Percentiles rank a stretch among this genome's conserved stretches.
These are phyloP conservation scores for Heliopora coerulea DNA, from an alignment of 92 coral and sea anemone genomes.

Conservation along the genomic window DNA sequence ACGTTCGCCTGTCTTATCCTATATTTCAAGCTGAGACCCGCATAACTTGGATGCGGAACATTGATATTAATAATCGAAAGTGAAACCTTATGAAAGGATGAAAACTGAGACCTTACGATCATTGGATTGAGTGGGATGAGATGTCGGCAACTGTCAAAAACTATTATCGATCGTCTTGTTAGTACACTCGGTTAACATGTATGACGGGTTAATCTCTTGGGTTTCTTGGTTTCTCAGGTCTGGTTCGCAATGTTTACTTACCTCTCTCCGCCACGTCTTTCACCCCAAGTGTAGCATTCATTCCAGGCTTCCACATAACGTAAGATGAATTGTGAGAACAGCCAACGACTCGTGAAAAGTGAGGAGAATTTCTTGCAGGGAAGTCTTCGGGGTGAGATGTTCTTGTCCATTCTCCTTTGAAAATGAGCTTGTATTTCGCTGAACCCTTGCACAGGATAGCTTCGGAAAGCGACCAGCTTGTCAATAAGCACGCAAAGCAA, in stretches of 20 bases:
- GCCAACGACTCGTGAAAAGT: conserved; percentile 43
- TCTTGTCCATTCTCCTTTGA: conserved; percentile 32
- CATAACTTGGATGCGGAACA: too few relatives aligned
- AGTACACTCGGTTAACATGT: too few relatives aligned
- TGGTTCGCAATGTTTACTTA: background rate
- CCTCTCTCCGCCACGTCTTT: conserved; percentile 32
- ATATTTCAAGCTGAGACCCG: too few relatives aligned
- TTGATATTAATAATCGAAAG: too few relatives aligned
- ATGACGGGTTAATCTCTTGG: too few relatives aligned
- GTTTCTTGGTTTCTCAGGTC: too few relatives aligned
- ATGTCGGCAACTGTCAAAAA: too few relatives aligned
- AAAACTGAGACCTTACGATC: too few relatives aligned
- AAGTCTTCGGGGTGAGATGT: conserved; percentile 26
- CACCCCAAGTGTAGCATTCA: conserved; percentile 19
- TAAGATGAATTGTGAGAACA: conserved; percentile 34
- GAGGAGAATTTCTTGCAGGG: conserved; percentile 11
- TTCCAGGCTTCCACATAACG: conserved; percentile 44
- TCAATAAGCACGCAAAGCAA: background rate
- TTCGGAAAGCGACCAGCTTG: background rate
- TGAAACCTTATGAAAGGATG: too few relatives aligned
- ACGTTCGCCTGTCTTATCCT: too few relatives aligned
- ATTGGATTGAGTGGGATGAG: too few relatives aligned
- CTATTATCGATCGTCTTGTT: too few relatives aligned
- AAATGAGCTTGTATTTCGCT: conserved; percentile 17
- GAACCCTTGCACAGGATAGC: conserved; percentile 23